Percentiles rank a stretch among this genome's conserved stretches.
Evolutionary conservation across 2,797 vertebrate species (phyloP).

Genomic region (Coccyzus lansbergi): DNA sequence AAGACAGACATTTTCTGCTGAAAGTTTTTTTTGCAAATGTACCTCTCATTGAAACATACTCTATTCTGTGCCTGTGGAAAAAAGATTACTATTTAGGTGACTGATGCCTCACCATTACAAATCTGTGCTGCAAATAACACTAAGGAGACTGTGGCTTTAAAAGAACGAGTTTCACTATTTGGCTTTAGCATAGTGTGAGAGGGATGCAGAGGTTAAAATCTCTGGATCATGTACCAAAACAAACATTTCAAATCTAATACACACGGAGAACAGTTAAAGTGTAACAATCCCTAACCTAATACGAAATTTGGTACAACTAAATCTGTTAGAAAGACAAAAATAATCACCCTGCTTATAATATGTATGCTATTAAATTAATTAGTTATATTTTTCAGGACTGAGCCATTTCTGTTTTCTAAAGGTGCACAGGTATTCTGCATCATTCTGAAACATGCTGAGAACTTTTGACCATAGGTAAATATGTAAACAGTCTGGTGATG

Average conservation of each 20-base stretch:
- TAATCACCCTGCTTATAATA: background rate
- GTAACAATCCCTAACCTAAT: background rate
- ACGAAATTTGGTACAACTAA: background rate
- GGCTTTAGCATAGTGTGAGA: background rate
- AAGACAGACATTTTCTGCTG: background rate
- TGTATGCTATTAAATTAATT: background rate
- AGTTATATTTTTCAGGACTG: background rate
- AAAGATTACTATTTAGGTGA: background rate
- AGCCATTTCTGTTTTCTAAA: background rate
- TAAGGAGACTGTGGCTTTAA: conserved; percentile 23
- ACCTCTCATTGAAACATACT: background rate
- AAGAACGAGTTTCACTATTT: background rate
- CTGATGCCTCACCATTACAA: background rate
- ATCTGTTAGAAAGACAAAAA: background rate
- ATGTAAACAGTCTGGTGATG: background rate
- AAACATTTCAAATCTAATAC: conserved; percentile 57
- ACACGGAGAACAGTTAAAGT: background rate
- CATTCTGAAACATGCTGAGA: background rate
- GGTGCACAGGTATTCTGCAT: background rate
- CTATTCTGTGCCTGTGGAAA: background rate
- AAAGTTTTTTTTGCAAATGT: conserved; percentile 2
- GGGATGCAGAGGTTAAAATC: conserved; percentile 33
- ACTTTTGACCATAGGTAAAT: background rate
- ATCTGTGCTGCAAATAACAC: background rate
- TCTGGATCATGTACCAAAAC: conserved; percentile 54